Evolutionary conservation across 2,797 vertebrate species (phyloP).

Genomic region (Leptoclinus maculatus): DNA sequence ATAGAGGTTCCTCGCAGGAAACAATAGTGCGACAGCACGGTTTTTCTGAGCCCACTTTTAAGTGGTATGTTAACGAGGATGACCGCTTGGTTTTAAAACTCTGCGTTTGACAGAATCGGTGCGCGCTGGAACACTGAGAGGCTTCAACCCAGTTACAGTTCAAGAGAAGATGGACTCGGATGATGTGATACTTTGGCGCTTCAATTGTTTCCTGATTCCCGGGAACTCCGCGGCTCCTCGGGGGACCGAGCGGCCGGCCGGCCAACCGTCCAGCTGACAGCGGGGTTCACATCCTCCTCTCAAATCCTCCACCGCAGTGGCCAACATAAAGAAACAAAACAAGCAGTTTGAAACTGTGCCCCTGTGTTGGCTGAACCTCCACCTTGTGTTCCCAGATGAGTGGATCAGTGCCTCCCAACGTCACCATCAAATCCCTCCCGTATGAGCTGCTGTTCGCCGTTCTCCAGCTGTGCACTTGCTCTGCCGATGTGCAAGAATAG

Average conservation of each 20-base stretch:
- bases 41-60: neutral
- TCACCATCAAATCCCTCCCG: conserved; percentile 31
- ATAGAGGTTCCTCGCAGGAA: neutral
- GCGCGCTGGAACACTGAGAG: neutral
- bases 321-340: conserved; percentile 49
- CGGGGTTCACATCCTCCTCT: conserved; percentile 79
- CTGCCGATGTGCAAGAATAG: conserved; percentile 62
- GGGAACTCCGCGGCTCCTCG: conserved; percentile 55
- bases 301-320: conserved; percentile 53
- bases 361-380: conserved; percentile 72
- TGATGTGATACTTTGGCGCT: conserved; percentile 47
- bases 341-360: conserved; percentile 60
- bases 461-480: conserved; percentile 62
- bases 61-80: neutral
- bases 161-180: conserved; percentile 27
- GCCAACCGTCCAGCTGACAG: conserved; percentile 77
- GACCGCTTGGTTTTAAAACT: conserved; percentile 2
- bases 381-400: conserved; percentile 54
- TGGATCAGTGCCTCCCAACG: conserved; percentile 43
- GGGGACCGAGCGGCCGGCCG: conserved; percentile 42
- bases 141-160: neutral
- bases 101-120: neutral
- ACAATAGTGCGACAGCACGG: conserved; percentile 24
- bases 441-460: conserved; percentile 35
- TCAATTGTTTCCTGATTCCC: conserved; percentile 65